A percentile compares a stretch with the other conserved stretches of the same genome.
Evolutionary conservation across 2,797 vertebrate genomes (phyloP).

Genomic region (Sebastes trivittatus): DNA sequence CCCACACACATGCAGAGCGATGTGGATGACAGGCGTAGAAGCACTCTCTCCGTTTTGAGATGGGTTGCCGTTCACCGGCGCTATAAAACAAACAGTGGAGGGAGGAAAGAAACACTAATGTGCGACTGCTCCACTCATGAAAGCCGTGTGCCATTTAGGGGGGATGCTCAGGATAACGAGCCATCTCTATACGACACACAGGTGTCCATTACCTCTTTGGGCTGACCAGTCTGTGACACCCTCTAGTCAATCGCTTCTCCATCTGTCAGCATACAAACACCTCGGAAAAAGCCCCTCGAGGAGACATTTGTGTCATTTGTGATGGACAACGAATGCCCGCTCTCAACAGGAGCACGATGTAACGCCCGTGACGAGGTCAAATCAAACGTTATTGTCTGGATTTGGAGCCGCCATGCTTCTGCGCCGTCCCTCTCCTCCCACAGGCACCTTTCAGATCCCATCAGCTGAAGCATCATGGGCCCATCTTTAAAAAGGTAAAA

Average conservation of each 20-base stretch:
- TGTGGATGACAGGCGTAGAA: constrained; percentile 19
- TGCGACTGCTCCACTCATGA: constrained; percentile 46
- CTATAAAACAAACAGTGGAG: constrained; percentile 54
- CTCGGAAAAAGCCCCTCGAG: constrained; percentile 65
- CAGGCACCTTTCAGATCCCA: constrained; percentile 52
- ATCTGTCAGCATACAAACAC: constrained; percentile 72
- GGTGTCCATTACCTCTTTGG: constrained; percentile 75
- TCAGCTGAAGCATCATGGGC: constrained; percentile 49
- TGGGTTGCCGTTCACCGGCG: constrained; percentile 36
- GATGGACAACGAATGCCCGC: constrained; percentile 64
- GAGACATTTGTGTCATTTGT: constrained; percentile 73
- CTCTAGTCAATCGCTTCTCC: constrained; percentile 70
- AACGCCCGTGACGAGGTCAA: constrained; percentile 66
- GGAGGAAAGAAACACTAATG: constrained; percentile 36
- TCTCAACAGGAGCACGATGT: constrained; percentile 58
- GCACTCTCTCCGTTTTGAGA: constrained; percentile 32
- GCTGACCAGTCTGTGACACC: constrained; percentile 71
- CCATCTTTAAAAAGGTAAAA: constrained; percentile 61
- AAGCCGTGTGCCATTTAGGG: constrained; percentile 47
- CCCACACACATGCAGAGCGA: constrained; percentile 7
- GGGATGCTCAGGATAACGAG: constrained; percentile 65
- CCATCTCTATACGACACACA: constrained; percentile 67
- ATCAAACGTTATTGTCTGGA: constrained; percentile 59
- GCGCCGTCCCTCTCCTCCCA: constrained; percentile 35
- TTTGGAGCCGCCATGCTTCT: constrained; percentile 27